These are phyloP conservation scores for Chrysochloris asiatica DNA, from an alignment of 2,113 vertebrate genomes.

Conservation along the genomic window DNA sequence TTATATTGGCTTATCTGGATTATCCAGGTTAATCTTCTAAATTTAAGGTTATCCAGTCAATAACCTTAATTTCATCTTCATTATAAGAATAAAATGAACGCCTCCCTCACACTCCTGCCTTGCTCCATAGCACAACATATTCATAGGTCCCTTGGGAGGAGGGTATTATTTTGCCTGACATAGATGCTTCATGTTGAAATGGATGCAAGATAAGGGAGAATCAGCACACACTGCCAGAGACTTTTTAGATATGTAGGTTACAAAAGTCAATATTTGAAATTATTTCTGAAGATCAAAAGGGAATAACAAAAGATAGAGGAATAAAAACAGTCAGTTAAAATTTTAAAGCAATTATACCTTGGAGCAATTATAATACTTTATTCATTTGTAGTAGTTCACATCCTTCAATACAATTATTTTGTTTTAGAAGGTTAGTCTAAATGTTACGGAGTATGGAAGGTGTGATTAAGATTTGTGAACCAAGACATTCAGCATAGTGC, in stretches of 20 bases:
- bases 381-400: slow-evolving; percentile 15
- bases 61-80: background rate
- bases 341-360: background rate
- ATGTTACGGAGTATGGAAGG: too few relatives aligned
- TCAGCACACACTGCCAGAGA: background rate
- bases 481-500: background rate
- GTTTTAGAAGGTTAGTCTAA: background rate
- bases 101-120: too few relatives aligned
- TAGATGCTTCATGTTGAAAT: background rate
- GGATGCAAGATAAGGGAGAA: background rate
- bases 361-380: slow-evolving; percentile 2
- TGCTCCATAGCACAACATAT: rapidly evolving
- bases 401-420: slow-evolving; percentile 8
- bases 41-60: background rate
- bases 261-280: slow-evolving; percentile 5
- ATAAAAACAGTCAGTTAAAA: background rate
- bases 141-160: background rate
- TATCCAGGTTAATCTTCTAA: background rate
- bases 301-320: background rate
- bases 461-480: background rate
- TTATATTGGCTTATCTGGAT: background rate
- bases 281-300: background rate
- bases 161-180: background rate
- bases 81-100: background rate
- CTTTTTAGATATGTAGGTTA: background rate